Percentiles rank a stretch among this genome's conserved stretches.
These are phyloP conservation scores for Valencia hispanica DNA, from an alignment of 2,797 vertebrate species.

Conservation along the genomic window DNA sequence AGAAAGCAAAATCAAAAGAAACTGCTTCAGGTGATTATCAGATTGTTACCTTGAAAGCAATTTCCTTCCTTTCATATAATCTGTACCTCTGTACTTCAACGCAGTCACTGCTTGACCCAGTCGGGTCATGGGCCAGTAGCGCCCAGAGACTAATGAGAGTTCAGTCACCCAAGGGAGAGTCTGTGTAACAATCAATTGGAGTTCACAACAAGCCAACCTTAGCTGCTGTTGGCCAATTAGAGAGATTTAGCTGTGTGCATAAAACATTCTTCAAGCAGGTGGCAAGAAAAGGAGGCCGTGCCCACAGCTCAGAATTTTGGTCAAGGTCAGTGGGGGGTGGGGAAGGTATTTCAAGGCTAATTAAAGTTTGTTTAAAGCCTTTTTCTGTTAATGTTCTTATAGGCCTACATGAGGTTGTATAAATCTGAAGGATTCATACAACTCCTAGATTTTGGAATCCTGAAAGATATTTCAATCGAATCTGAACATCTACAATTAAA, in stretches of 20 bases:
- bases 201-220: constrained; percentile 49
- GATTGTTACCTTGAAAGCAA: neutral
- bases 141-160: constrained; percentile 55
- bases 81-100: constrained; percentile 11
- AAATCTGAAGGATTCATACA: no score
- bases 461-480: neutral
- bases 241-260: constrained; percentile 57
- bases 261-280: constrained; percentile 67
- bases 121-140: constrained; percentile 30
- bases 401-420: no score
- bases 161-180: constrained; percentile 39
- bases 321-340: constrained; percentile 35
- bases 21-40: neutral
- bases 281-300: constrained; percentile 36
- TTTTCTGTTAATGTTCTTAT: neutral
- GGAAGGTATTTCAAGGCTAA: neutral
- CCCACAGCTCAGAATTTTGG: constrained; percentile 1
- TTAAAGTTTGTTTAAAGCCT: constrained; percentile 12
- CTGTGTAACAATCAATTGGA: constrained; percentile 51
- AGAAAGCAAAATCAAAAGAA: neutral
- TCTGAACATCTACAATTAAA: neutral
- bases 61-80: constrained; percentile 15
- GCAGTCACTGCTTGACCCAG: constrained; percentile 1
- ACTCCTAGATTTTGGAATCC: neutral
- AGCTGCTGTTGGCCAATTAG: constrained; percentile 52